Evolutionary conservation across 1,140 invertebrate species (phyloP), one percentile per base, ranked within the genome.

Genomic region (Leptopilina boulardi): DNA sequence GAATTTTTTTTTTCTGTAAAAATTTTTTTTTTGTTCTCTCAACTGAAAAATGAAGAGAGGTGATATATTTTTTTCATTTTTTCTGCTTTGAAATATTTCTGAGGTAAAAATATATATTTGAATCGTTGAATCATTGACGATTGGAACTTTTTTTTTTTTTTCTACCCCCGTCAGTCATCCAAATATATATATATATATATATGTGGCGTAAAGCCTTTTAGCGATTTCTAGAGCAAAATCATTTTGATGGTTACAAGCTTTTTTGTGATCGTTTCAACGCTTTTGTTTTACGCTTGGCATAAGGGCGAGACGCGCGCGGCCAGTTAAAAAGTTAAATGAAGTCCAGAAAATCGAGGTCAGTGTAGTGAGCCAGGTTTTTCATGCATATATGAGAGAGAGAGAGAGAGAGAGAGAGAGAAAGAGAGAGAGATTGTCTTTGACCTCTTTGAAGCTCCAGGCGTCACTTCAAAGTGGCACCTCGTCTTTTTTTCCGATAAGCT

Each of bases 401-500:
- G 5, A 8, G 13, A 23, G 15, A n/a, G 23, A 66, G 56, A n/a
- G 56, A 3, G 15, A 26, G 59, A 18, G 15, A 18, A n/a, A 18
- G 5, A 8, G 13, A 23, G 15, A n/a, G 23, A 66, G 26, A 66
- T 66, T 23, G 59, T 66, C 59, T 66, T 66, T 66, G 59, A 66
- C 59, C 59, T 30, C 59, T 66, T 66, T 66, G 59, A 66, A 30
- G 59, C 59, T 30, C 59, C 59, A 30, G 59, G 59, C 59, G 26
- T 30, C 59, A 66, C 23, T 66, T 66, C 59, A 26, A 66, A 66
- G 59, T 66, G 59, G 59, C 59, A 66, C 19, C 59, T 30, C 23
- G 59, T 66, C 59, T 66, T 66, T 66, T 66, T 66, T 30, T 23
- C 23, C 59, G 59, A 66, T 66, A 66, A 66, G 59, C 59, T 66